A percentile compares a stretch with the other conserved stretches of the same genome.
phyloP scores from a whole-genome alignment of 2,113 vertebrate species.

The Eulemur macaco region DNA sequence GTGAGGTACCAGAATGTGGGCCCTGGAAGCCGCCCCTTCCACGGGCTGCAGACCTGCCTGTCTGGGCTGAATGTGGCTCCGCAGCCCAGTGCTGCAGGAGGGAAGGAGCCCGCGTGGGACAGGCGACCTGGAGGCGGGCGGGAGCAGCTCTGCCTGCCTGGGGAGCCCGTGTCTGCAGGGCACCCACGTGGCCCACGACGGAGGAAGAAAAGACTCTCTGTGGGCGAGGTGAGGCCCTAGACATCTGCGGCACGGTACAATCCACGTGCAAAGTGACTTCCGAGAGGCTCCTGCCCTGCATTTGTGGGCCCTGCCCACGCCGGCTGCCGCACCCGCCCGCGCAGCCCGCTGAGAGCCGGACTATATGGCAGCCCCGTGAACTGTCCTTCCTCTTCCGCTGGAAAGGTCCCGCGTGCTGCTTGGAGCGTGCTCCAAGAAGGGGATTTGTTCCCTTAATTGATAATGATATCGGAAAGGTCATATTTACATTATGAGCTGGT shows the following conservation, averaged over 20 bases:
- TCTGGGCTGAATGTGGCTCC: neutral
- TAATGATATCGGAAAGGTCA: constrained; percentile 58
- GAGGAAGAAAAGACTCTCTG: neutral
- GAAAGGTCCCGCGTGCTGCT: constrained; percentile 42
- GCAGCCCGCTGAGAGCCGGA: rapidly evolving
- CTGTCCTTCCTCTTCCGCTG: neutral
- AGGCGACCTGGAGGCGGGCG: rapidly evolving
- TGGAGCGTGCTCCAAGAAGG: neutral
- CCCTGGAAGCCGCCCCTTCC: neutral
- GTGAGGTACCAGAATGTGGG: neutral
- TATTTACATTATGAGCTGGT: constrained; percentile 22
- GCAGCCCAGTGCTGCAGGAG: neutral
- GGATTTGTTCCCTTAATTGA: constrained; percentile 47
- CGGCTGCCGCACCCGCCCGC: neutral
- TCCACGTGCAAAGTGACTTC: neutral
- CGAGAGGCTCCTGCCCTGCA: neutral
- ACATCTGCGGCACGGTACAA: rapidly evolving
- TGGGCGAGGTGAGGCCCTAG: too few species aligned
- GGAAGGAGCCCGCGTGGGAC: neutral
- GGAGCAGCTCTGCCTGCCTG: neutral
- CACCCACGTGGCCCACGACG: neutral
- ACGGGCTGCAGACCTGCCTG: neutral
- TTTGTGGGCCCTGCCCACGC: rapidly evolving
- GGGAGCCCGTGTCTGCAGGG: neutral
- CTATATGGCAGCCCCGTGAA: neutral